Percentiles rank a stretch among this genome's conserved stretches.
phyloP scores from a whole-genome alignment of 2,888 invertebrate species.

The Mimas tiliae region DNA sequence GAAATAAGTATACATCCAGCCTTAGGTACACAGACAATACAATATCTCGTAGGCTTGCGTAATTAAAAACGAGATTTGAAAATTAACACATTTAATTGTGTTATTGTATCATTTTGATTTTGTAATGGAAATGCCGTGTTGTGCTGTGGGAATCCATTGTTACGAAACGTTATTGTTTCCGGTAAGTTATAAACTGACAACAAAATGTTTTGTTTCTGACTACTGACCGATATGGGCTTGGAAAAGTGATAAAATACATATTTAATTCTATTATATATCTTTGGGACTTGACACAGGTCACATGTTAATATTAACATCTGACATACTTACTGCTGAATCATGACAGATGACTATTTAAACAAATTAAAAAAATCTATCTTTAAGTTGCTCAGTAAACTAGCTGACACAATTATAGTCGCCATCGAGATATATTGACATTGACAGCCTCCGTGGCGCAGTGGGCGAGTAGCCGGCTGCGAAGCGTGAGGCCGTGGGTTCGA shows the following conservation, averaged over 20 bases:
- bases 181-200: slow-evolving; percentile 19
- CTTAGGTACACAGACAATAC: slow-evolving; percentile 25
- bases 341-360: no score
- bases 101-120: slow-evolving; percentile 35
- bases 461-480: no score
- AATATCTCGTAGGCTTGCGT: slow-evolving; percentile 31
- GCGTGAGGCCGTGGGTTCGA: no score
- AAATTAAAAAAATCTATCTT: no score
- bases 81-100: slow-evolving; percentile 37
- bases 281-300: no score
- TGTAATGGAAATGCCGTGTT: slow-evolving; percentile 36
- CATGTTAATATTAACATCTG: no score
- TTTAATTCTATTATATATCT: no score
- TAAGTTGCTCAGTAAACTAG: no score
- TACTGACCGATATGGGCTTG: not conserved
- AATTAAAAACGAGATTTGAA: slow-evolving; percentile 32
- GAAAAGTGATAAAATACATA: not conserved
- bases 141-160: slow-evolving; percentile 29
- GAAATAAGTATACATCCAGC: not conserved
- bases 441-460: no score
- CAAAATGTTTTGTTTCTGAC: slow-evolving; percentile 5
- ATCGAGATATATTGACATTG: no score
- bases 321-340: no score
- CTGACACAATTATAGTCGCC: no score
- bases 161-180: slow-evolving; percentile 27